These are phyloP conservation scores for Sinohyriopsis cumingii DNA, from an alignment of 2,888 invertebrate genomes.

Conservation along the genomic window DNA sequence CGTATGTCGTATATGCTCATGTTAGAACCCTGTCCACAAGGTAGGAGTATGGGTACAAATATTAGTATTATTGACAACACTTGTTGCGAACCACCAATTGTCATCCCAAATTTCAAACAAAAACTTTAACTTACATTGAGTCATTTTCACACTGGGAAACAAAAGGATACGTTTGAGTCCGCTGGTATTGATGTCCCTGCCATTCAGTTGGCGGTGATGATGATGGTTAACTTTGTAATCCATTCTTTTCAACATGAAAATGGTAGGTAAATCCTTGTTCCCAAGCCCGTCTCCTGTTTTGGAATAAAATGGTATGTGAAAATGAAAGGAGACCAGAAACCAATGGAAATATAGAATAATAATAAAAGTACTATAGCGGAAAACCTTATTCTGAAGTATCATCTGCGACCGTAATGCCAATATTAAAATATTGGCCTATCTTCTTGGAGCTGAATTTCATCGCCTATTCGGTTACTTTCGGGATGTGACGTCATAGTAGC, in stretches of 20 bases:
- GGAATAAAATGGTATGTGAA: conserved; percentile 45
- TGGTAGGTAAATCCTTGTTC: conserved; percentile 61
- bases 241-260: conserved; percentile 65
- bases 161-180: conserved; percentile 55
- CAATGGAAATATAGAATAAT: no score
- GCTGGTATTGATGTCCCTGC: conserved; percentile 50
- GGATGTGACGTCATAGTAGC: no score
- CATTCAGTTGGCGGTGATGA: conserved; percentile 60
- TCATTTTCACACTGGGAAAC: conserved; percentile 2
- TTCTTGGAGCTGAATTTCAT: no score
- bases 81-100: conserved; percentile 26
- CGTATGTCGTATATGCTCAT: no score
- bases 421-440: no score
- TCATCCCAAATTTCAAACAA: conserved; percentile 10
- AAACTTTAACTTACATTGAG: background rate
- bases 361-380: no score
- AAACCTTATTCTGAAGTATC: no score
- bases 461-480: no score
- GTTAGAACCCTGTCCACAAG: no score
- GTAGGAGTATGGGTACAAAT: no score
- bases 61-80: conserved; percentile 36
- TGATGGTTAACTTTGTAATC: conserved; percentile 61
- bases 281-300: conserved; percentile 66
- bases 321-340: no score
- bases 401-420: no score